A percentile compares a stretch with the other conserved stretches of the same genome.
Evolutionary conservation across 1,140 invertebrate genomes (phyloP).

Genomic region (Homalodisca vitripennis): DNA sequence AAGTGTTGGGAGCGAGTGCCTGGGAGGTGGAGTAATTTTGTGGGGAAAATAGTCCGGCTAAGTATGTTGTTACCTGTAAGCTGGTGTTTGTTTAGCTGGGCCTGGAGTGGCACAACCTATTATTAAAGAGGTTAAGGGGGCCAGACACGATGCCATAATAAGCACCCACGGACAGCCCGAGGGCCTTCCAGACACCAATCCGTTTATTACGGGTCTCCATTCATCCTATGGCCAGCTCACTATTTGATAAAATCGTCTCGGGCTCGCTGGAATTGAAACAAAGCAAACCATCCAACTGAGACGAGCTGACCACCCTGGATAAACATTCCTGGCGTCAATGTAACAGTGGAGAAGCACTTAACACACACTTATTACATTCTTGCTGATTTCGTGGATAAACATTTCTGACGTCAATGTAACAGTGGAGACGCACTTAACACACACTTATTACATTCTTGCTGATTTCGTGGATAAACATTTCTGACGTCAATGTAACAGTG

Average conservation of each 20-base stretch:
- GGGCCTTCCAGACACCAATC: constrained; percentile 16
- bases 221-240: constrained; percentile 11
- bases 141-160: constrained; percentile 12
- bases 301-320: constrained; percentile 5
- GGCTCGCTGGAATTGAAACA: constrained; percentile 9
- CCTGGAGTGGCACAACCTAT: constrained; percentile 13
- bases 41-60: constrained; percentile 27
- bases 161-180: constrained; percentile 9
- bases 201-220: constrained; percentile 10
- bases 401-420: too few species aligned
- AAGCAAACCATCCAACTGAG: not conserved
- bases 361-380: too few species aligned
- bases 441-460: too few species aligned
- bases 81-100: constrained; percentile 27
- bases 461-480: too few species aligned
- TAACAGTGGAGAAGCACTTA: too few species aligned
- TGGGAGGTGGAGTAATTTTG: constrained; percentile 13
- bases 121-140: constrained; percentile 27
- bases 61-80: constrained; percentile 27
- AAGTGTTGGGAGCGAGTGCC: constrained; percentile 13
- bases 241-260: constrained; percentile 15
- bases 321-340: too few species aligned
- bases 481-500: too few species aligned
- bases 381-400: too few species aligned
- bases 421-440: too few species aligned